Conservation (phyloP, 2,797 vertebrate species). For the Glossophaga mutica region DNA sequence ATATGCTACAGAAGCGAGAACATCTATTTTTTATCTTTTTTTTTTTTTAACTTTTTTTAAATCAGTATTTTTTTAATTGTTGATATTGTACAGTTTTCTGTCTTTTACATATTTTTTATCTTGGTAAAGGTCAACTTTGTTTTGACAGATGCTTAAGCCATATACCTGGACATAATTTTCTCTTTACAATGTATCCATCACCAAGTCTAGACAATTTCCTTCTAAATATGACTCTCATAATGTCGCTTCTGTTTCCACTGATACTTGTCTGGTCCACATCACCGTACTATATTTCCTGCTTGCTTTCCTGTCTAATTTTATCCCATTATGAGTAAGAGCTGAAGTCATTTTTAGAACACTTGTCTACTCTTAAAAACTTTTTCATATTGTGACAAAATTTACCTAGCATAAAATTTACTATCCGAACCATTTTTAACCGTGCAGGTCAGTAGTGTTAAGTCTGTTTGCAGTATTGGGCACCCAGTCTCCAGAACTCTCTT, state of each 20-base stretch:
- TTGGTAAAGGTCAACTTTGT: background rate
- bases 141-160: background rate
- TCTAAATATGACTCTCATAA: background rate
- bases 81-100: no score
- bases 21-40: background rate
- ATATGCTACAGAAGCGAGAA: background rate
- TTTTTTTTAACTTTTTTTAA: no score
- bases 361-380: background rate
- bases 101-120: background rate
- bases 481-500: background rate
- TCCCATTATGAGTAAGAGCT: background rate
- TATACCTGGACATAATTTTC: background rate
- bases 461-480: background rate
- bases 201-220: background rate
- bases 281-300: accelerated
- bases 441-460: background rate
- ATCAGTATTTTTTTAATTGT: no score
- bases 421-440: background rate
- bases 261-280: background rate
- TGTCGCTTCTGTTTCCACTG: background rate
- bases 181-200: background rate
- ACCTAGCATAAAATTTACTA: background rate
- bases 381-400: background rate
- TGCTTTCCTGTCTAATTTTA: background rate
- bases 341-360: background rate